These are phyloP conservation scores for Asbolus verrucosus DNA, from an alignment of 1,140 invertebrate species.

Conservation along the genomic window DNA sequence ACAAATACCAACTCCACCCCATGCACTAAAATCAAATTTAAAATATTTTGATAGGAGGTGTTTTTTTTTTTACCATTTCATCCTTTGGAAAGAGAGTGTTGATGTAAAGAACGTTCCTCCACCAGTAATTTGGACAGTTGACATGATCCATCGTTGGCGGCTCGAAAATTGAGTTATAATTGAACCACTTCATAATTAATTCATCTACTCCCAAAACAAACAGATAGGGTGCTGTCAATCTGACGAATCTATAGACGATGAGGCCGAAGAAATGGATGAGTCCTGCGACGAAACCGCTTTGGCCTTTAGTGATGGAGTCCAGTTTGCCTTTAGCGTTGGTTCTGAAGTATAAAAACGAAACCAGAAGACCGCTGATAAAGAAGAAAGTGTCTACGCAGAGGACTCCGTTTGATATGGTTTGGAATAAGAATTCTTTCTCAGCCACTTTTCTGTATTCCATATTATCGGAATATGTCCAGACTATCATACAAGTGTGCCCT, in stretches of 20 bases:
- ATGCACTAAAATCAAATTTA: slow-evolving; percentile 79
- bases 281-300: slow-evolving; percentile 76
- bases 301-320: slow-evolving; percentile 78
- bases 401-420: slow-evolving; percentile 86
- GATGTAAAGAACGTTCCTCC: slow-evolving; percentile 86
- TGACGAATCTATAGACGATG: slow-evolving; percentile 81
- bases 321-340: slow-evolving; percentile 84
- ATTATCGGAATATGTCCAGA: slow-evolving; percentile 88
- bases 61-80: slow-evolving; percentile 75
- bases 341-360: slow-evolving; percentile 86
- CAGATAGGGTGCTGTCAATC: slow-evolving; percentile 86
- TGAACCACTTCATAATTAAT: slow-evolving; percentile 85
- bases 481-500: slow-evolving; percentile 88
- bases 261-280: slow-evolving; percentile 83
- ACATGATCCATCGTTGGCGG: slow-evolving; percentile 82
- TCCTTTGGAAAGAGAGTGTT: slow-evolving; percentile 88
- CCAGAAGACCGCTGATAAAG: slow-evolving; percentile 85
- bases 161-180: slow-evolving; percentile 84
- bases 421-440: slow-evolving; percentile 84
- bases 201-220: slow-evolving; percentile 84
- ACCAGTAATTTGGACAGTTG: slow-evolving; percentile 88
- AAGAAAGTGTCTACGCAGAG: slow-evolving; percentile 95
- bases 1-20: slow-evolving; percentile 91
- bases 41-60: slow-evolving; percentile 2
- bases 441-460: slow-evolving; percentile 82